Base-by-base conservation (phyloP, 1,140 invertebrate genomes). In the Drosophila lini region DNA sequence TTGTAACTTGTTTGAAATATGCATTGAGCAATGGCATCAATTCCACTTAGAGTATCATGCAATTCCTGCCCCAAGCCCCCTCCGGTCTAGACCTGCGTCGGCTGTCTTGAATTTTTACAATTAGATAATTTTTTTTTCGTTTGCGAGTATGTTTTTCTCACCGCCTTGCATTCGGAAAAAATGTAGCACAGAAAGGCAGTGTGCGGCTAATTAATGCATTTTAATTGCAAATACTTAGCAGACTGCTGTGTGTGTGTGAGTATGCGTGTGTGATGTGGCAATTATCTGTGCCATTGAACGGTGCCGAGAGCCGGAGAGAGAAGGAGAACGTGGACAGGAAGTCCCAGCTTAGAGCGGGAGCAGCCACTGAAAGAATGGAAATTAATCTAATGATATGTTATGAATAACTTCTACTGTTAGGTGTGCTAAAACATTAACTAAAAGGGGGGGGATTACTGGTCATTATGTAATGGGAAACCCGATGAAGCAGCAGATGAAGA, bases 241-340 rank as follows among this genome's bases (percentile, higher is more conserved):
- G 59, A 31, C 68, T 32, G 48, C 57, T 32, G 55, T 64, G 48
- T 68, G 16, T 76, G 53, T 58, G 34, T 28, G 58, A 40, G 28
- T 65, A 42, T 56, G 42, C 42, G 67, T 69, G 58, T 74, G 42
- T 85, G 64, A 53, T 74, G 85, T 40, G 81, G 61, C 63, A 86
- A 86, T 86, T 86, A 86, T 88, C 53, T 86, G 62, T 86, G 83
- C 80, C 83, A 86, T 88, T 86, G 80, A 86, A 86, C 83, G 83
- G 83, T 80, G 82, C 67, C 41, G 42, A 50, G 48, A 77, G 63
- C 42, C 36, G 60, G 44, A 71, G 34, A 44, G 48, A 77, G 57
- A 28, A 41, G 50, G 44, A 74, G 60, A 86, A 78, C 68, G 78
- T 42, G 44, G 47, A 38, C 76, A 86, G 83, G 83, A 86, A 86